Conservation (phyloP, 2,113 vertebrate genomes). For the Marcusenius ussheri region DNA sequence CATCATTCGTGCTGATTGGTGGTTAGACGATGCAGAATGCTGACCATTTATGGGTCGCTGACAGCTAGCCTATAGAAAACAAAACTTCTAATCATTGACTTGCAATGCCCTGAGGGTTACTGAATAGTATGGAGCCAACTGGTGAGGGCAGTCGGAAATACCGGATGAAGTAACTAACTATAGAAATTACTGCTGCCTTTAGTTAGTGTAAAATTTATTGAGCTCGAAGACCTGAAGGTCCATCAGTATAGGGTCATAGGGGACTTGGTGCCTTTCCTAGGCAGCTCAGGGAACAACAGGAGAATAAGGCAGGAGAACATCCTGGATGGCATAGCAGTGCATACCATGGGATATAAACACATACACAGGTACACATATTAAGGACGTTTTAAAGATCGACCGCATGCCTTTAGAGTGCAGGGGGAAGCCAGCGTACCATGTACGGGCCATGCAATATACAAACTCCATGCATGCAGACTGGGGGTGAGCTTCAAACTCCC, state of each 20-base stretch:
- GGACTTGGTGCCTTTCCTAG: not conserved
- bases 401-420: not conserved
- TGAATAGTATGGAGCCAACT: not conserved
- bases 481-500: not conserved
- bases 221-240: not conserved
- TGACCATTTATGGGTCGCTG: not conserved
- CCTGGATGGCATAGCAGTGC: not conserved
- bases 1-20: not conserved
- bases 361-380: not conserved
- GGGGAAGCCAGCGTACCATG: not conserved
- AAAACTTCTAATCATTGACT: not conserved
- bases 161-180: not conserved
- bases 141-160: not conserved
- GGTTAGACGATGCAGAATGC: not conserved
- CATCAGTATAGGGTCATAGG: not conserved
- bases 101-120: not conserved
- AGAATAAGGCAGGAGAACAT: not conserved
- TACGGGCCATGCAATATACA: not conserved
- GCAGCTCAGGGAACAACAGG: not conserved
- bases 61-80: not conserved
- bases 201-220: not conserved
- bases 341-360: not conserved
- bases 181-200: not conserved
- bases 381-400: not conserved
- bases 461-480: not conserved